Percentiles rank a stretch among this genome's conserved stretches.
phyloP scores from a whole-genome alignment of 2,113 vertebrate genomes.

The Rhadina sibilatrix region DNA sequence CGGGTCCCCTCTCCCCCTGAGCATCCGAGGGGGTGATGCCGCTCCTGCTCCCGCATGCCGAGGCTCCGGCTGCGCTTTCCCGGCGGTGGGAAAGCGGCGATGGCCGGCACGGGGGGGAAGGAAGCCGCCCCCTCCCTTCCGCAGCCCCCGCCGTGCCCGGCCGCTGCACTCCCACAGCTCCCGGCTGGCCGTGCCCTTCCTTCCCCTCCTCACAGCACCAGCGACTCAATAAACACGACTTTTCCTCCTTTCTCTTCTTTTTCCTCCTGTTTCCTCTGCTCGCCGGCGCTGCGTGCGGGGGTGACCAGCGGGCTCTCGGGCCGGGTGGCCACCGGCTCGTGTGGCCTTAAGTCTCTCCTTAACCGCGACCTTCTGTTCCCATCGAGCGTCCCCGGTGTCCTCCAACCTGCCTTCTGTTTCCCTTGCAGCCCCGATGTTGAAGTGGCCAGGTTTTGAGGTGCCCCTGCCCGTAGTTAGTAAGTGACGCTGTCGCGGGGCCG shows the following conservation, averaged over 20 bases:
- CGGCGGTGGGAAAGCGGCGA: not conserved
- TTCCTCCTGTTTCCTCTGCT: not conserved
- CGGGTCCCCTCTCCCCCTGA: fast-evolving
- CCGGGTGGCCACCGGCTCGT: not conserved
- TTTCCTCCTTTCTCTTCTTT: slow-evolving; percentile 17
- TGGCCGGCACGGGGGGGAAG: not conserved
- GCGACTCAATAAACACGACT: not conserved
- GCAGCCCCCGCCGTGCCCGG: not conserved
- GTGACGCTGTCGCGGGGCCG: slow-evolving; percentile 74
- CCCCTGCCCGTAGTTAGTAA: slow-evolving; percentile 86
- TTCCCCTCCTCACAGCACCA: slow-evolving; percentile 30
- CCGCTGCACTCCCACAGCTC: not conserved
- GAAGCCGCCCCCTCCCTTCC: slow-evolving; percentile 11
- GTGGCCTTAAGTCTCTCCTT: not conserved
- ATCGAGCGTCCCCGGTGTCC: not conserved
- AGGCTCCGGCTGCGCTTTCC: not conserved
- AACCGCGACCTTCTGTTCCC: slow-evolving; percentile 9
- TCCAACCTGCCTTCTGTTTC: slow-evolving; percentile 78
- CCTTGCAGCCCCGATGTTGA: slow-evolving; percentile 88
- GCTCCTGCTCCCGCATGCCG: not conserved
- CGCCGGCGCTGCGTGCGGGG: not conserved
- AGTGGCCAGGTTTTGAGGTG: slow-evolving; percentile 88
- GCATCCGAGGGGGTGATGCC: not conserved
- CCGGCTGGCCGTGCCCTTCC: not conserved
- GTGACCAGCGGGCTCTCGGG: not conserved